Evolutionary conservation across 23 tunicate genomes (phyloP), one percentile per base, ranked within the genome.

Genomic region (Styela clava): DNA sequence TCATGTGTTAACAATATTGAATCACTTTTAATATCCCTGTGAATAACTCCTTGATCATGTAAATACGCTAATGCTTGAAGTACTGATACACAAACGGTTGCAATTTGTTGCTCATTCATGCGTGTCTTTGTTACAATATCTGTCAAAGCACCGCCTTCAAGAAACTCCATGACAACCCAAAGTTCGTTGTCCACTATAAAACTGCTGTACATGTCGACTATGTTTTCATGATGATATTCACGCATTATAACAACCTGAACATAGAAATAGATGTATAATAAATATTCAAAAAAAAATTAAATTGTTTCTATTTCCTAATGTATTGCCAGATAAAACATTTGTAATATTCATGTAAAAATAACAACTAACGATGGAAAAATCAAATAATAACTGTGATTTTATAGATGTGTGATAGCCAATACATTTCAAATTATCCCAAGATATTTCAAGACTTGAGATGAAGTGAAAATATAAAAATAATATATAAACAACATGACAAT

Each of bases 91-190:
- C 99, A 96, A 34, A 96, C 99, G 2, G 99, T 92, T 2, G 99
- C 99, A 7, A 96, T 96, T 78, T 96, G 97, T 35, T 82, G 87
- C 52, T 96, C 99, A 62, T 87, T 85, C 69, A 96, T 68, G 2
- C 97, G 92, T 25, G 87, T 82, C 34, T 91, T 84, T 2, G 99
- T 96, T 68, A 96, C 99, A 30, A 91, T 74, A 31, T 96, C 94
- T 1, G 99, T 96, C 18, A 96, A 84, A 3, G 97, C 92, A 31
- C 99, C 99, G 31, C 99, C 99, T 61, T 88, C 90, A 85, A 96
- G 51, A 33, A 69, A 91, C 72, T 96, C 99, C 99, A 96, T 96
- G 25, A 96, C 99, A 69, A 96, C 99, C 99, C 99, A 96, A n/a
- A 96, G 79, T 61, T 96, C 99, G 69, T 96, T 86, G 1, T 72